Base-by-base conservation (phyloP, 2,113 vertebrate species). In the Dermatemys mawii region DNA sequence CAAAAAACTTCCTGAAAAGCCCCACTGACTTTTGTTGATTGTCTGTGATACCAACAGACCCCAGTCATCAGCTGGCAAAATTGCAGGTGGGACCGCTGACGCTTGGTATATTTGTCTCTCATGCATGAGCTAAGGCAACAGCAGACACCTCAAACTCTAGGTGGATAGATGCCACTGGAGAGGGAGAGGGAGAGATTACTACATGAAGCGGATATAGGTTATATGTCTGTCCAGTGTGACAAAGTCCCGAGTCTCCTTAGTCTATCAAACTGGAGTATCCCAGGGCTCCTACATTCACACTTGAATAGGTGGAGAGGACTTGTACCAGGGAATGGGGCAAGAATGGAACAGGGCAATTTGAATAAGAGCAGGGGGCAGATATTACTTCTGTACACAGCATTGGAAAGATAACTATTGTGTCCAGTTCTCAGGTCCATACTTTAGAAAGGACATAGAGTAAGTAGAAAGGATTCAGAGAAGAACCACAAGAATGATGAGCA, bases 1-100 rank as follows among this genome's bases (percentile, higher is more conserved):
- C 17, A 57, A 44, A 44, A 2, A 2, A 22, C 12, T 6, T 11
- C 44, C 6, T 3, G 46, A 21, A 16, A 2, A 0, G 0, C 11
- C 86, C 86, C 26, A 5, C 55, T 79, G 32, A 57, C 21, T 6
- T 63, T 1, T 48, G 6, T 79, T 70, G 3, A 44, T 32, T 86
- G 19, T 14, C 8, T 48, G 0, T 78, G 27, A 60, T 13, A 27
- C 11, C 24, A 55, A 55, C 24, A 55, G 54, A 27, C 24, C 5
- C 27, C 27, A 32, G 27, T 60, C 29, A 3, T 32, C 55, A 32
- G 14, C 5, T 3, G 55, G 5, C 27, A 32, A 3, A 12, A 27
- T 32, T 29, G 55, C 29, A 32, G 12, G 27, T 27, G 55, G 55
- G 27, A 32, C 27, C 55, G 29, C 55, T 32, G 12, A 32, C 13